Evolutionary conservation across 2,797 vertebrate species (phyloP).

Genomic region (Megalops cyprinoides): DNA sequence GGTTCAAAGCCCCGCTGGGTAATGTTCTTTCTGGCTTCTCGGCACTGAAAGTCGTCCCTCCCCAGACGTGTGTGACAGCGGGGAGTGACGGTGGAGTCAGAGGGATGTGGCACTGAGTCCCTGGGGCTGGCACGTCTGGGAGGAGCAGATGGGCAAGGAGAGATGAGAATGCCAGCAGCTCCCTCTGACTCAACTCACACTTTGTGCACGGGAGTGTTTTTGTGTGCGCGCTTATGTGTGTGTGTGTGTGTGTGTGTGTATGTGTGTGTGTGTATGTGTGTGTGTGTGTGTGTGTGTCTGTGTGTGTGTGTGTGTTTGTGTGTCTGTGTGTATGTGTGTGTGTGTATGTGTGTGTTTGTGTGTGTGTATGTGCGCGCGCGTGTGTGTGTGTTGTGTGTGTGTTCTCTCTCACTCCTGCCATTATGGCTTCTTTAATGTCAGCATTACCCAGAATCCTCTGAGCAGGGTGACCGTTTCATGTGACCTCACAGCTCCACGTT

Average conservation of each 20-base stretch:
- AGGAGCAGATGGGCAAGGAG: background rate
- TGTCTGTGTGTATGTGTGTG: background rate
- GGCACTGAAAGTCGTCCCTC: too few species aligned
- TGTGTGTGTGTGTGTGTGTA: background rate
- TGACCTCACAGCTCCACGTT: background rate
- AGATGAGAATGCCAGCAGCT: background rate
- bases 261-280: constrained; percentile 15
- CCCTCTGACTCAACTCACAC: background rate
- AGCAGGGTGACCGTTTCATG: background rate
- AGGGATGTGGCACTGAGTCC: background rate
- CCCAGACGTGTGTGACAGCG: background rate
- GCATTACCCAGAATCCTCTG: background rate
- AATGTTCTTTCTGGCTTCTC: too few species aligned
- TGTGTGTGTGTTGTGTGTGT: too few species aligned
- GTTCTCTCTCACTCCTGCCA: background rate
- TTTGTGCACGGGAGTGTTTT: background rate
- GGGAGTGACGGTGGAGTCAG: background rate
- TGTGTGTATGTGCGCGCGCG: too few species aligned
- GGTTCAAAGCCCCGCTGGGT: too few species aligned
- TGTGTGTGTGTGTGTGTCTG: background rate
- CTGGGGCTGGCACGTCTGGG: background rate
- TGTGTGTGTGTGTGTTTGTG: background rate
- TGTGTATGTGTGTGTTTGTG: too few species aligned
- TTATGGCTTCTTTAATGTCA: background rate
- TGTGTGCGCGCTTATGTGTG: background rate